Percentiles rank a stretch among this genome's conserved stretches.
phyloP scores from a whole-genome alignment of 1,140 invertebrate species.

The Notospermus geniculatus region DNA sequence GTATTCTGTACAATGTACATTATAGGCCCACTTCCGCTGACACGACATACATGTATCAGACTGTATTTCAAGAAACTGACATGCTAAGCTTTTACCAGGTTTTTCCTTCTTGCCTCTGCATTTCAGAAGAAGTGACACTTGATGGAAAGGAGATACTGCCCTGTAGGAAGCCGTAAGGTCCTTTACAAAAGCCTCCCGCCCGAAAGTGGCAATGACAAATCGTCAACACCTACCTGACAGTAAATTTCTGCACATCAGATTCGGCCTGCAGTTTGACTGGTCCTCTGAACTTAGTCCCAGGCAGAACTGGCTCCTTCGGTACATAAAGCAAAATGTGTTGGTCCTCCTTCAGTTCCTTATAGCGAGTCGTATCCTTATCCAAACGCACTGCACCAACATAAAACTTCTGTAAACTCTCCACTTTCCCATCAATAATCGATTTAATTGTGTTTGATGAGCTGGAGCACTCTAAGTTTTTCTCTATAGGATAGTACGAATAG shows the following conservation, averaged over 20 bases:
- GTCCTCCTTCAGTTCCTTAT: constrained; percentile 76
- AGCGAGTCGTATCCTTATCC: constrained; percentile 64
- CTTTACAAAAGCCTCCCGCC: no score
- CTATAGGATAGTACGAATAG: constrained; percentile 12
- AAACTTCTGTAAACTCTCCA: constrained; percentile 11
- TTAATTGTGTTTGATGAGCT: constrained; percentile 55
- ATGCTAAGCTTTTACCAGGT: no score
- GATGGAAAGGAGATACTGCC: no score
- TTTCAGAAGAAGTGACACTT: no score
- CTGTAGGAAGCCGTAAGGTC: no score
- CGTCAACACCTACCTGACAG: constrained; percentile 67
- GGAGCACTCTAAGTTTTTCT: constrained; percentile 19
- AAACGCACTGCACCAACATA: constrained; percentile 67
- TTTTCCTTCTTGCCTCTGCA: no score
- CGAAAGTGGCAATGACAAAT: no score
- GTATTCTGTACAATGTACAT: no score
- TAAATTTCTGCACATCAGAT: constrained; percentile 68
- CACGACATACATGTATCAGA: no score
- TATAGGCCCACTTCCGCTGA: no score
- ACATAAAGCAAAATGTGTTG: constrained; percentile 78
- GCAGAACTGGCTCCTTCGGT: constrained; percentile 82
- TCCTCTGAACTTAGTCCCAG: constrained; percentile 80
- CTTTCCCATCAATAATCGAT: constrained; percentile 68
- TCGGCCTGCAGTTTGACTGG: constrained; percentile 76
- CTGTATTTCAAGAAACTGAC: no score